Conservation (phyloP, 2,888 invertebrate genomes). For the Elysia crispata region DNA sequence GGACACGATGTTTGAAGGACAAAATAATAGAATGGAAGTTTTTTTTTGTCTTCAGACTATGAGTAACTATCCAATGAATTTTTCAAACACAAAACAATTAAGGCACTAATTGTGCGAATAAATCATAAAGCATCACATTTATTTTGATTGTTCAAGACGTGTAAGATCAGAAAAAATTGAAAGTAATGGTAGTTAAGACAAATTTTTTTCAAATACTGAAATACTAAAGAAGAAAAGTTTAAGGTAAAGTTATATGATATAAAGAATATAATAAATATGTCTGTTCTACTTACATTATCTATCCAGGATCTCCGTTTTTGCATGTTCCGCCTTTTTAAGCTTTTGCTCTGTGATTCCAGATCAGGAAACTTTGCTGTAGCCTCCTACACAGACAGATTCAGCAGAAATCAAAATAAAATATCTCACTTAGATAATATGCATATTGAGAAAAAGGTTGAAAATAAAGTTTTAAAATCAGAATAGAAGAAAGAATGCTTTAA, state of each 20-base stretch:
- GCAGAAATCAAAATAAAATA: not conserved
- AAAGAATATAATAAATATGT: no score
- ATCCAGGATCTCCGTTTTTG: slow-evolving; percentile 71
- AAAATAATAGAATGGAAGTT: not conserved
- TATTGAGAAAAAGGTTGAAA: not conserved
- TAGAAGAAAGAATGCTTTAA: no score
- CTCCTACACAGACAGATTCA: slow-evolving; percentile 70
- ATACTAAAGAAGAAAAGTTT: not conserved
- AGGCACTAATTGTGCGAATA: no score
- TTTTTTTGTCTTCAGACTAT: no score
- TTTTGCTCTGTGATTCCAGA: slow-evolving; percentile 71
- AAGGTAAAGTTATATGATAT: not conserved
- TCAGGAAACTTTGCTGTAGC: slow-evolving; percentile 99
- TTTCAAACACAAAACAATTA: no score
- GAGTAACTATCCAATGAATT: no score
- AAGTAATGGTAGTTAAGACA: not conserved
- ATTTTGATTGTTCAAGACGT: no score
- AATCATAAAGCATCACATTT: no score
- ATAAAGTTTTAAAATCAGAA: no score
- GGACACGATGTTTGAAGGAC: no score
- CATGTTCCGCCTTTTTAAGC: slow-evolving; percentile 66
- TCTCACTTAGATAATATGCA: no score
- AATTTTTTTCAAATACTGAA: not conserved
- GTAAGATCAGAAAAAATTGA: no score
- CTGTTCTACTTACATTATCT: slow-evolving; percentile 64